phyloP scores from a whole-genome alignment of 2,113 vertebrate species.

The Ailurus styani region DNA sequence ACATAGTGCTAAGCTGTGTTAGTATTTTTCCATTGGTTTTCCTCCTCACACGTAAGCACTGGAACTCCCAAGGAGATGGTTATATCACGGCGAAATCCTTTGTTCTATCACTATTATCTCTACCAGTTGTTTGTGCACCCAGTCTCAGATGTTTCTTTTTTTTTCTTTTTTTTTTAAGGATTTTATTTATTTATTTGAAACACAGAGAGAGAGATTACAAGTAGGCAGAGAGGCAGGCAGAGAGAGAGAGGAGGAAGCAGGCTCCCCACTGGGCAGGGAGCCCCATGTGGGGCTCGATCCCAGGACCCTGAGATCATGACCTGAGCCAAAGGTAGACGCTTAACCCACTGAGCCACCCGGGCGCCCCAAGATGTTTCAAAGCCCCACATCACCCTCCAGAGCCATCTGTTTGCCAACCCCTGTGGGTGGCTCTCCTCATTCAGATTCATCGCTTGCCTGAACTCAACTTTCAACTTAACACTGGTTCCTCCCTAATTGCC shows the following conservation, averaged over 20 bases:
- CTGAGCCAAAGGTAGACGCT: no score
- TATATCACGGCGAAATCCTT: not conserved
- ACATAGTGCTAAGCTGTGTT: rapidly evolving
- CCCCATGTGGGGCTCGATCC: no score
- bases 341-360: no score
- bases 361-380: not conserved
- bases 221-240: no score
- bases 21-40: not conserved
- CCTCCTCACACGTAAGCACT: not conserved
- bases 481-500: not conserved
- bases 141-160: not conserved
- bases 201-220: no score
- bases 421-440: not conserved
- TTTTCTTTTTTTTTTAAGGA: no score
- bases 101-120: not conserved
- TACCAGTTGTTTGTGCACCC: not conserved
- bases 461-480: not conserved
- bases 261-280: no score
- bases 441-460: not conserved
- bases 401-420: no score
- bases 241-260: no score
- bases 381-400: not conserved
- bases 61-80: not conserved
- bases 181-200: no score
- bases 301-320: no score